These are phyloP conservation scores for Bufo bufo DNA, from an alignment of 2,113 vertebrate genomes.

Conservation along the genomic window DNA sequence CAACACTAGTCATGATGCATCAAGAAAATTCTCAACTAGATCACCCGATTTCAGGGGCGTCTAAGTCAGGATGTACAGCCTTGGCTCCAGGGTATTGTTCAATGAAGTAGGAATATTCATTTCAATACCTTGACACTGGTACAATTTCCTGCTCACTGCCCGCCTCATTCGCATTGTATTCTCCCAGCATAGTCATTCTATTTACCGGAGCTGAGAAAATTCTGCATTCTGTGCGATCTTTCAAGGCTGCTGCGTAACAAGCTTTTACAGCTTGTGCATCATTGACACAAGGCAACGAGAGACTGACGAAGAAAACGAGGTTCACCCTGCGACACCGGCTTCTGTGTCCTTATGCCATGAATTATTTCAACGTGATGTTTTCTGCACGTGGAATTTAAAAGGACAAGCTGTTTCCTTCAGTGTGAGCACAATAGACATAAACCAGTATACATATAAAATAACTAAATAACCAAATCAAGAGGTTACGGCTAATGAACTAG, in stretches of 20 bases:
- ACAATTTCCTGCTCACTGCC: neutral
- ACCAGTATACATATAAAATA: neutral
- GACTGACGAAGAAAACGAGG: neutral
- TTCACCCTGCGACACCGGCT: neutral
- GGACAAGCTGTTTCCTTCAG: neutral
- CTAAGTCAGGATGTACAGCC: neutral
- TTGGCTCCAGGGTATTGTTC: neutral
- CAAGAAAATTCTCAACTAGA: too few relatives aligned
- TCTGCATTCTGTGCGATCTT: neutral
- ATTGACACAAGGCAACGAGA: neutral
- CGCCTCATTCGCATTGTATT: neutral
- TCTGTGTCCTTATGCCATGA: neutral
- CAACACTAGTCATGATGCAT: too few relatives aligned
- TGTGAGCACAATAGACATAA: neutral
- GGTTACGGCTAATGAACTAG: too few relatives aligned
- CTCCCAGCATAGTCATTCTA: neutral
- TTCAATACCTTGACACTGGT: neutral
- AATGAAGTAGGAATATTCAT: neutral
- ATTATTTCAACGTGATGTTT: neutral
- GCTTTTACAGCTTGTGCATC: neutral
- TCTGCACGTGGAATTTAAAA: neutral
- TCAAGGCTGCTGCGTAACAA: neutral
- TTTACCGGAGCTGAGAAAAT: neutral
- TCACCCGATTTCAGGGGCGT: neutral
- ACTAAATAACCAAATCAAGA: neutral